Evolutionary conservation across 1,140 invertebrate species (phyloP), one percentile per base, ranked within the genome.

Genomic region (Papilio xuthus): DNA sequence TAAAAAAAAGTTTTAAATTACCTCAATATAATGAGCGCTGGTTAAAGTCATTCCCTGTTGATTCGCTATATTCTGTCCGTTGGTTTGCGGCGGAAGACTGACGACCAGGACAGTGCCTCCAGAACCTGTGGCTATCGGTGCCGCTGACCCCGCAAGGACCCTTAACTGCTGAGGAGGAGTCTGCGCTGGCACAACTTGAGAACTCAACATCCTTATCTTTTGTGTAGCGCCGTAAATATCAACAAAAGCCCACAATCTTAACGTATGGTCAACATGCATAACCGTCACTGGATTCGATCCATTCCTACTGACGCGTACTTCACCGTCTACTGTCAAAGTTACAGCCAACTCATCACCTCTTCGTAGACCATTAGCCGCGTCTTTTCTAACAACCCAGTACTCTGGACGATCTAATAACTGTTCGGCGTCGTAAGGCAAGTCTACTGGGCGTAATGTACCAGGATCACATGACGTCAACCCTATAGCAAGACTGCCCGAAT

Each of bases 361-460:
- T 80, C 97, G 95, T 0, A 98, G 96, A 50, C 95, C 96, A 41
- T 96, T 96, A 0, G 97, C 98, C 2, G 99, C 97, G 89, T 99
- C 98, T 85, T 99, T 97, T 83, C 97, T 97, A 0, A 99, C 97
- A 1, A 99, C 98, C 98, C 98, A 99, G 90, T 99, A 99, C 87
- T 99, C 98, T 0, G 97, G 97, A n/a, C 99, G 95, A 90, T 99
- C 99, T 3, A 99, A 91, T 0, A 99, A 94, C 32, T 97, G 95
- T 85, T 99, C 98, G 0, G 98, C 97, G 93, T 99, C 98, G 83
- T 99, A 98, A 0, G 99, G 99, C 10, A 99, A 93, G 84, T 98
- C 97, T 15, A 95, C 94, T 0, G 95, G 92, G 50, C 96, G 94
- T 10, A 99, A 85, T 10, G 94, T 95, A 0, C 95, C 94, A 0